phyloP scores from a whole-genome alignment of 2,113 vertebrate species.

The Numenius arquata region DNA sequence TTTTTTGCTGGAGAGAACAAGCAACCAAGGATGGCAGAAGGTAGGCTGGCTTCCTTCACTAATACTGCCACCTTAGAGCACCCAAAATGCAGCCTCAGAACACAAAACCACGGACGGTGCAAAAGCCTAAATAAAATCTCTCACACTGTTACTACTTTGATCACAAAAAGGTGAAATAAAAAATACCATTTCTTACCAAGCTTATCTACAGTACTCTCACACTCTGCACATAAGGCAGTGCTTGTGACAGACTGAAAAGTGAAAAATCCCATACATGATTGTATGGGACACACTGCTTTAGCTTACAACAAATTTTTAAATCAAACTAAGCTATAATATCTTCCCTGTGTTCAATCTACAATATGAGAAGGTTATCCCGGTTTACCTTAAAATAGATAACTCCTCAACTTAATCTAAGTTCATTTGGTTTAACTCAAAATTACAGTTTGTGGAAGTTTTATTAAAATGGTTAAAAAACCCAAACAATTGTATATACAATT shows the following conservation, averaged over 20 bases:
- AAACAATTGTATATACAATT: not conserved
- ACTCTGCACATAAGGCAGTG: not conserved
- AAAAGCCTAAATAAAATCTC: not conserved
- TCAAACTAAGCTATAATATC: not conserved
- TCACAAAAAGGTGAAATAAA: not conserved
- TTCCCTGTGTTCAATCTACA: not conserved
- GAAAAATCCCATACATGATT: rapidly evolving
- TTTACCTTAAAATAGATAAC: not conserved
- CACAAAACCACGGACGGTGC: not conserved
- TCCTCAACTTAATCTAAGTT: not conserved
- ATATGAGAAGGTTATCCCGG: not conserved
- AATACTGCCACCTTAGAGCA: not conserved
- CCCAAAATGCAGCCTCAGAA: not conserved
- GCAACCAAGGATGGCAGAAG: not conserved
- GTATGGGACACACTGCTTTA: not conserved
- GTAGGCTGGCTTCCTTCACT: not conserved
- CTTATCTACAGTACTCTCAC: not conserved
- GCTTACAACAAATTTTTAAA: not conserved
- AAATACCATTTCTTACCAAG: not conserved
- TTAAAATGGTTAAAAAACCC: not conserved
- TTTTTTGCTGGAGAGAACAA: not conserved
- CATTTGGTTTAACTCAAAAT: not conserved
- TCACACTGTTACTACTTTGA: not conserved
- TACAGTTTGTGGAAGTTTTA: not conserved
- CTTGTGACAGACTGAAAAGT: not conserved